A percentile compares a stretch with the other conserved stretches of the same genome.
Conservation (phyloP, 2,113 vertebrate genomes). For the Lampris megalopsis region DNA sequence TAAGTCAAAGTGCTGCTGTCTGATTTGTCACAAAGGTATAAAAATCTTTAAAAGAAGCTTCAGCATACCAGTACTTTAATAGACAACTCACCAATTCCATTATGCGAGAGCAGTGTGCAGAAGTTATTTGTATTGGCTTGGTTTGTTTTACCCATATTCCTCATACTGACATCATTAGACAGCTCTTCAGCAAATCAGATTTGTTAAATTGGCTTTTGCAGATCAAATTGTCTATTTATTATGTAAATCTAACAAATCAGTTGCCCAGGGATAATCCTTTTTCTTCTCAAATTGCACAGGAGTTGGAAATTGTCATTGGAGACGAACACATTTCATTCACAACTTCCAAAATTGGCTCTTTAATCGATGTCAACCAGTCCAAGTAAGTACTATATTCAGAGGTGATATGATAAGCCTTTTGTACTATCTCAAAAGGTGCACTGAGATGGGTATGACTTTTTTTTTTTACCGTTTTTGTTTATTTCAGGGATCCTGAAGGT, state of each 20-base stretch:
- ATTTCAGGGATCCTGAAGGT: slow-evolving; percentile 94
- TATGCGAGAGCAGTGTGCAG: no score
- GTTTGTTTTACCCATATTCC: no score
- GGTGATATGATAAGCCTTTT: not conserved
- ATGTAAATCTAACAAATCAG: not conserved
- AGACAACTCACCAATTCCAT: no score
- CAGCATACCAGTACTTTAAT: no score
- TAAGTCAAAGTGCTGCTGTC: no score
- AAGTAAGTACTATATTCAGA: slow-evolving; percentile 85
- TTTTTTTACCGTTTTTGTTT: not conserved
- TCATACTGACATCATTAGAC: no score
- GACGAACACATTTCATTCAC: slow-evolving; percentile 99
- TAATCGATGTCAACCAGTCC: slow-evolving; percentile 99
- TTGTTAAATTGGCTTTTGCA: not conserved
- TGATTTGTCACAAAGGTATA: no score
- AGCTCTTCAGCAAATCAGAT: not conserved
- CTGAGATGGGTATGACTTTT: not conserved
- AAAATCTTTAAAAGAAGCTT: no score
- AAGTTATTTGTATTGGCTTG: no score
- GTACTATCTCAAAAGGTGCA: not conserved
- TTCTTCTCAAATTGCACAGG: slow-evolving; percentile 76
- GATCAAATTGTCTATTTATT: no score
- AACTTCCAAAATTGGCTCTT: slow-evolving; percentile 98
- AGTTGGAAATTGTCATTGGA: slow-evolving; percentile 98
- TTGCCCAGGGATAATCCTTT: not conserved